Conservation (phyloP, 2,797 vertebrate genomes). For the Mallotus villosus region DNA sequence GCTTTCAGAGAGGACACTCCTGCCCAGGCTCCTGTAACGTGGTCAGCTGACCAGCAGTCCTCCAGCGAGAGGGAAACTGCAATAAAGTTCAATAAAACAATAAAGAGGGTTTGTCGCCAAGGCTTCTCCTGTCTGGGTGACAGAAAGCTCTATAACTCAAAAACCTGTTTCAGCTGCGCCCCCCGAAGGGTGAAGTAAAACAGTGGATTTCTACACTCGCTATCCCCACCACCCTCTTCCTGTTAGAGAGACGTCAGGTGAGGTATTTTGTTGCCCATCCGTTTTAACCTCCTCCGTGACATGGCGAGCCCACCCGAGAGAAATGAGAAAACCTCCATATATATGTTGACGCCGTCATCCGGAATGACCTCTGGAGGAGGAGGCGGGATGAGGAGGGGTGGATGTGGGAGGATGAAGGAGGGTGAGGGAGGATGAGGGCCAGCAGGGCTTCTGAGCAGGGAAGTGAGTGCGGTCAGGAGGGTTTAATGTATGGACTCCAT, state of each 20-base stretch:
- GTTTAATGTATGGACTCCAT: no score
- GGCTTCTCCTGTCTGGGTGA: neutral
- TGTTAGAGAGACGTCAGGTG: no score
- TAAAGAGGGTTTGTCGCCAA: neutral
- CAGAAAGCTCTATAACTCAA: neutral
- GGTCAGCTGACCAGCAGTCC: slow-evolving; percentile 10
- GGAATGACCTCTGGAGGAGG: neutral
- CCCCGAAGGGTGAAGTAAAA: neutral
- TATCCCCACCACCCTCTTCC: no score
- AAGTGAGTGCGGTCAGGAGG: no score
- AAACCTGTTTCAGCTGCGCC: neutral
- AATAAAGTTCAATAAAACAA: neutral
- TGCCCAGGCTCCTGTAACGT: slow-evolving; percentile 23
- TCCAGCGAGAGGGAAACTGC: slow-evolving; percentile 32
- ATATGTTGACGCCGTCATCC: neutral
- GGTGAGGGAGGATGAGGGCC: no score
- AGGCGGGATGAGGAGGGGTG: no score
- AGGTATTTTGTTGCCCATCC: no score
- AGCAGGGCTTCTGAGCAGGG: no score
- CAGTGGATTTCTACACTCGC: no score
- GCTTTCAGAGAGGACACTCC: slow-evolving; percentile 41
- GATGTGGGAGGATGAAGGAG: no score
- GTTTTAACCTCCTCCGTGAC: no score
- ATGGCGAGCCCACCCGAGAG: neutral
- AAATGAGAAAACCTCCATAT: neutral